phyloP scores from a whole-genome alignment of 2,888 invertebrate species.

The Alsophila aescularia region DNA sequence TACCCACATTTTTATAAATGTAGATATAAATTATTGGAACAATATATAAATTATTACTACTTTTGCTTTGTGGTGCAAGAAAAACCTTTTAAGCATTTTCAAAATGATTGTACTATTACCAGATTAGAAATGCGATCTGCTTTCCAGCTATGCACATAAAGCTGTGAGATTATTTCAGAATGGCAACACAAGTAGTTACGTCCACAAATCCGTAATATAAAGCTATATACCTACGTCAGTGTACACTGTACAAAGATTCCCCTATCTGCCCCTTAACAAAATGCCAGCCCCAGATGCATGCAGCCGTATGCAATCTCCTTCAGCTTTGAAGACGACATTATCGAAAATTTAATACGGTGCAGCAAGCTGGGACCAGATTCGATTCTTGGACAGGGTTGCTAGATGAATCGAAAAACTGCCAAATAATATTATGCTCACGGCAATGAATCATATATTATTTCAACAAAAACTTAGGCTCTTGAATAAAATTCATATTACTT shows the following conservation, averaged over 20 bases:
- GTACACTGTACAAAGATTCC: slow-evolving; percentile 21
- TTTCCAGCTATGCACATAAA: not conserved
- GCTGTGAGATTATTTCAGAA: not conserved
- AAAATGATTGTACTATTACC: no score
- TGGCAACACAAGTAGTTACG: slow-evolving; percentile 5
- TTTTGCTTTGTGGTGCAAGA: no score
- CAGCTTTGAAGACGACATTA: slow-evolving; percentile 53
- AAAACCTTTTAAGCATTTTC: no score
- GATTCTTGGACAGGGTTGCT: slow-evolving; percentile 41
- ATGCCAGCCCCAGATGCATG: slow-evolving; percentile 50
- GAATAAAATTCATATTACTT: no score
- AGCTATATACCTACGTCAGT: slow-evolving; percentile 2
- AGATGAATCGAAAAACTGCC: not conserved
- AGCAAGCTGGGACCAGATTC: slow-evolving; percentile 39
- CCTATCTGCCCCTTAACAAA: slow-evolving; percentile 26
- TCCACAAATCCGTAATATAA: slow-evolving; percentile 8
- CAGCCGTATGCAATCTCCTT: slow-evolving; percentile 49
- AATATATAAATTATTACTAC: no score
- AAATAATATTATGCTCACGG: no score
- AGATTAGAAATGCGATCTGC: no score
- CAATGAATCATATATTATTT: no score
- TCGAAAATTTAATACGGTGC: slow-evolving; percentile 56
- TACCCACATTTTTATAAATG: slow-evolving; percentile 16
- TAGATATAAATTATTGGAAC: slow-evolving; percentile 1
- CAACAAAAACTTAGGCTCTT: no score